Base-by-base conservation (phyloP, 2,888 invertebrate species). In the Herminia tarsipennalis region DNA sequence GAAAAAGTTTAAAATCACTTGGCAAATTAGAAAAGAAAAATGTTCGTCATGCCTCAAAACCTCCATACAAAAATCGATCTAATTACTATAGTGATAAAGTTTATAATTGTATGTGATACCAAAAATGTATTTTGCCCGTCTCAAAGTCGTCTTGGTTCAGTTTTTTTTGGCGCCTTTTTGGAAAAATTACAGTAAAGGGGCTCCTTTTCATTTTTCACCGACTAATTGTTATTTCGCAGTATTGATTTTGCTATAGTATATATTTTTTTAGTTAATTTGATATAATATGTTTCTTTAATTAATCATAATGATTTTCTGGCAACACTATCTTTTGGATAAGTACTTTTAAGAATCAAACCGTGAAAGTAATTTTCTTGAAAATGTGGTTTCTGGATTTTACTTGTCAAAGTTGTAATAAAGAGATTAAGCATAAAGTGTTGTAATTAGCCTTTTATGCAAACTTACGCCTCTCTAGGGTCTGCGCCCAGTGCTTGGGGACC, bases 161-260 rank as follows among this genome's bases (percentile, higher is more conserved):
- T 59, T 61, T 60, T 22, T 56, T 54, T 40, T 25, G 29, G 1
- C 1, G 30, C 55, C 54, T 71, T 75, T 72, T 79, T 70, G 69
- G 55, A 65, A 76, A 73, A 74, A 70, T 69, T 57, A 52, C 53
- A 33, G 34, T 30, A 22, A 22, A 2, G n/a, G 1, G n/a, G 24
- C 20, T 38, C 43, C 43, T 58, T 66, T 53, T 58, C 30, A 50
- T 58, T 58, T 65, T 56, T 39, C 45, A 28, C 43, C 41, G 65
- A 27, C 56, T 64, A 59, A 64, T 64, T 63, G 42, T 43, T 13
- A 25, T 30, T 60, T 64, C 62, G 42, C 41, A 29, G 65, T 42
- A 62, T 64, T 37, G 52, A 56, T 56, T 47, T 58, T 61, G 54
- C 10, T 8, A 27, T 10, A n/a, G 20, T 32, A 9, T 43, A 25